Evolutionary conservation across 2,113 vertebrate species (phyloP), one percentile per base, ranked within the genome.

Genomic region (Syngnathus typhle): DNA sequence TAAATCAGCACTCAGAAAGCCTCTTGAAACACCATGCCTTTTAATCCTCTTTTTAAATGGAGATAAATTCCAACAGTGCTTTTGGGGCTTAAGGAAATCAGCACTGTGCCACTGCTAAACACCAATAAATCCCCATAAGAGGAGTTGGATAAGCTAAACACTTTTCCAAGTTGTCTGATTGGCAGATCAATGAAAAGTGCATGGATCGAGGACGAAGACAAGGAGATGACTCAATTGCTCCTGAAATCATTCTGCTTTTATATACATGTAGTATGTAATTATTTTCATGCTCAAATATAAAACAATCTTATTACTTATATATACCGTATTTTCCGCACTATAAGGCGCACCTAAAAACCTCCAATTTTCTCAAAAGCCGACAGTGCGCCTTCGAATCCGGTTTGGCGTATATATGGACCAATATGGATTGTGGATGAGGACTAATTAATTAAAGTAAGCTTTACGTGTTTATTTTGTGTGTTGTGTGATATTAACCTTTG

Each of bases 21-120:
- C 51, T 65, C 74, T 77, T 81, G 60, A 88, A 84, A 72, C 71
- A 69, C 73, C 65, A 62, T 66, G 77, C 65, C 67, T 78, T 87
- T 87, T 85, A 87, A 90, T 87, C 75, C 79, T 61, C 61, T 85
- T 87, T 85, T 74, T 69, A 83, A 88, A 88, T 88, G 80, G 76
- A 77, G 85, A 89, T 84, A 80, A 74, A 89, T 85, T 83, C 69
- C 60, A 82, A 67, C 74, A 75, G 77, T 71, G 74, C 76, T 76
- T 77, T 73, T 64, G 67, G 81, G 76, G 85, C 82, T 85, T 84
- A 77, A 74, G 74, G 66, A 77, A 88, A 81, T 83, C 77, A 59
- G 71, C 64, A 55, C 61, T 70, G 59, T 78, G 78, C 71, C 51
- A 62, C 49, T 74, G 81, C 79, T 82, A 88, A 78, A 82, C 74